Evolutionary conservation across 2,113 vertebrate genomes (phyloP), one percentile per base, ranked within the genome.

Genomic region (Mormyrus iriodes): DNA sequence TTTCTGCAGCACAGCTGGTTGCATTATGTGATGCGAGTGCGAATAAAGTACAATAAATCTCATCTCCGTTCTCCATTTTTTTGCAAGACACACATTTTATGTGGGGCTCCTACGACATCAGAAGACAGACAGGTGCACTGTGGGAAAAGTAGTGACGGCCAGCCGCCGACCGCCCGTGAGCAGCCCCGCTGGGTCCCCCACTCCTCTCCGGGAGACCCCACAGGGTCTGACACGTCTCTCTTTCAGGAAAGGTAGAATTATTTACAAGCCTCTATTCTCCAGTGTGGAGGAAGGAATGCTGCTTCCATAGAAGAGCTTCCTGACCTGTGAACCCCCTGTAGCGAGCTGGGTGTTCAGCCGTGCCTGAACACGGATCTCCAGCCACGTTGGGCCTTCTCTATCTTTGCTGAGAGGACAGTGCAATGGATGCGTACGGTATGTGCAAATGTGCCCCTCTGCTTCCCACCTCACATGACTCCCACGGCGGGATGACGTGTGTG

Each of bases 151-250:
- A 51, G 27, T 5, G 35, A 82, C 19, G 73, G 31, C 31, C 24
- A 0, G 12, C 31, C 17, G 4, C 39, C 42, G 48, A 88, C 88
- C 73, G 73, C 65, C 44, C 27, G 10, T 49, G 27, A 82, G 48
- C 49, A 42, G 27, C 49, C 27, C n/a, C 15, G 39, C 82, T 84
- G 82, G 39, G 19, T 46, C 39, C 42, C 17, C 79, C 87, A 90
- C 86, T 52, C 88, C 88, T 88, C 86, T 9, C 51, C 17, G 48
- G 48, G 21, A 17, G 24, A 87, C 85, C 5, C 35, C 35, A 69
- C 88, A 83, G 88, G 86, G 90, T 93, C 79, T 53, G 90, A 91
- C 91, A 91, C 88, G 48, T 85, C 85, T 91, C 46, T 52, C 82
- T 88, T 65, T 83, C 27, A n/a, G 76, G 2, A 48, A 73, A 31